Evolutionary conservation across 2,797 vertebrate species (phyloP), one percentile per base, ranked within the genome.

Genomic region (Gephyroberyx darwinii): DNA sequence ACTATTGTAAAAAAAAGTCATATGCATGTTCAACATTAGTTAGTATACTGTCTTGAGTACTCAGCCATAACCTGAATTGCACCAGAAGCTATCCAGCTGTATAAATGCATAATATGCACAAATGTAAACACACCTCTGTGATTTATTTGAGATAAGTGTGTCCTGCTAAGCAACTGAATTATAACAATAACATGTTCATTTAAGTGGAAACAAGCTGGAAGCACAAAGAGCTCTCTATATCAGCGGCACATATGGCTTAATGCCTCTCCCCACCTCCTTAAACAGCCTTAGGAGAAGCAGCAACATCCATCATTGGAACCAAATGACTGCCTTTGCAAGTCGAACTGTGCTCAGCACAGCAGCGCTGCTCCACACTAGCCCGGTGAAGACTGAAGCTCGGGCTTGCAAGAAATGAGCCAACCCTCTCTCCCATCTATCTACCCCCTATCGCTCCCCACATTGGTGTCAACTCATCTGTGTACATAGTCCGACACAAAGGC

Each of bases 131-230:
- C 53, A 83, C 75, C 75, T 75, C 67, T 70, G 60, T 45, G 64
- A 90, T 91, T 88, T 86, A 85, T 86, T 74, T 62, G 9, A 72
- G 86, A 91, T 88, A 86, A 88, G 87, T 82, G 76, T 63, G 74
- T 84, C 26, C 77, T 92, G 87, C 89, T 86, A 77, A 84, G 89
- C 86, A 90, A 89, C 89, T 81, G 65, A 82, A 87, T 75, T 81
- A 68, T 85, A 93, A 93, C 91, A 92, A 88, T 86, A 91, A 92
- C 84, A 90, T 71, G 57, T 85, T 87, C 58, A 6, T 70, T 65
- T 70, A 69, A 86, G 86, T 82, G 80, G 84, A 85, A 85, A 81
- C 51, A 53, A 69, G 69, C 67, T 78, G 31, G 69, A 77, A 65
- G 81, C 84, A 91, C 87, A 92, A 90, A 88, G 84, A 78, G 70